Conservation (phyloP, 2,113 vertebrate species). For the Crypturellus undulatus region DNA sequence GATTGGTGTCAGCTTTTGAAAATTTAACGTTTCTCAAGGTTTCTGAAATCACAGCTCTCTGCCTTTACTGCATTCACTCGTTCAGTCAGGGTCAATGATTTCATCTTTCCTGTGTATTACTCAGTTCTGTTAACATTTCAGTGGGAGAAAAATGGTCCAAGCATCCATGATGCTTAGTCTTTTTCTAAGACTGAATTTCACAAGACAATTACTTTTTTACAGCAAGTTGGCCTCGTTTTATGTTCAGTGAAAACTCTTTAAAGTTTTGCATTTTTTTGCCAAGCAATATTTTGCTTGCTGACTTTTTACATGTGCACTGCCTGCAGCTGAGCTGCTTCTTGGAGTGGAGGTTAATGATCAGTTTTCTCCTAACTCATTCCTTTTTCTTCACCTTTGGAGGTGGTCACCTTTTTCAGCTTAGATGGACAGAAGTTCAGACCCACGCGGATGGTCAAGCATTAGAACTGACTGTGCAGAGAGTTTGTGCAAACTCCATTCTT, state of each 20-base stretch:
- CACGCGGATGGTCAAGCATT: background rate
- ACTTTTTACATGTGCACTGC: background rate
- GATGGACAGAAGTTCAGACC: background rate
- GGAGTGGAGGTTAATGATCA: background rate
- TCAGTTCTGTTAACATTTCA: background rate
- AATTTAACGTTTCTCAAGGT: background rate
- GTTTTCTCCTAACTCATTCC: background rate
- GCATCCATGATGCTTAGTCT: background rate
- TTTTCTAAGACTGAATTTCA: background rate
- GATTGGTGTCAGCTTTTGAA: background rate
- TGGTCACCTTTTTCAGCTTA: too few species aligned
- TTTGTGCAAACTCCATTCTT: background rate
- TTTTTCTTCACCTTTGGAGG: background rate
- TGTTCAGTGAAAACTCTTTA: background rate
- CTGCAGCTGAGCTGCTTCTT: background rate
- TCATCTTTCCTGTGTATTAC: background rate
- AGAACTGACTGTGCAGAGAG: background rate
- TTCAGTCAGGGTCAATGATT: background rate
- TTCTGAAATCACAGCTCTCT: background rate
- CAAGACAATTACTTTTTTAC: background rate
- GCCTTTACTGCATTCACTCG: background rate
- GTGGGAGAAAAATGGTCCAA: background rate
- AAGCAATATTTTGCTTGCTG: background rate
- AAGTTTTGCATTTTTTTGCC: background rate
- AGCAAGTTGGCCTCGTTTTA: background rate